These are phyloP conservation scores for Caenorhabditis tropicalis DNA, from an alignment of 1,140 invertebrate genomes.

Conservation along the genomic window DNA sequence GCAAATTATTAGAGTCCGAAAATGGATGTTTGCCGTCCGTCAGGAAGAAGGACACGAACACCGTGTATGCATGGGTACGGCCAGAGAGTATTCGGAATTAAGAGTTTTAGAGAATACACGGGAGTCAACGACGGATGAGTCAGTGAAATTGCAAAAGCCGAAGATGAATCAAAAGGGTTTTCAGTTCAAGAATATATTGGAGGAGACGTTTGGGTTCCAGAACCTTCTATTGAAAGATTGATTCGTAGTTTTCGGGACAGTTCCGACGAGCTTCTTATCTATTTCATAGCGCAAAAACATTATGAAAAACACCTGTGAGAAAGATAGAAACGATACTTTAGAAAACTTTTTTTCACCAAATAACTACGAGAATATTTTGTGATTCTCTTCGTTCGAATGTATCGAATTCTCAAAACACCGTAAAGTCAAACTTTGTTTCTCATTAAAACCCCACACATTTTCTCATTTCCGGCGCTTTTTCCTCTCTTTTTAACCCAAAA, in stretches of 20 bases:
- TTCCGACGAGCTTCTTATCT: too few species aligned
- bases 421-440: background rate
- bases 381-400: too few species aligned
- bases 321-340: too few species aligned
- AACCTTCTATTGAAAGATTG: too few species aligned
- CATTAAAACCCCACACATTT: background rate
- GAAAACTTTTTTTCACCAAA: too few species aligned
- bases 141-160: background rate
- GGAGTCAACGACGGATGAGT: constrained; percentile 29
- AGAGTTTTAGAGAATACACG: background rate
- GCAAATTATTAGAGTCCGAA: constrained; percentile 35
- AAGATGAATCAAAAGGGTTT: constrained; percentile 17
- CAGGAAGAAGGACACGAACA: constrained; percentile 40
- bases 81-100: background rate
- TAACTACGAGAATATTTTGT: too few species aligned
- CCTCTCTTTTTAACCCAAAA: background rate
- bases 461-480: background rate
- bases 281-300: too few species aligned
- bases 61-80: constrained; percentile 40
- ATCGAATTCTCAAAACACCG: background rate
- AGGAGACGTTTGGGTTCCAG: background rate
- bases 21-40: constrained; percentile 41
- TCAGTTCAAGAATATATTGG: background rate
- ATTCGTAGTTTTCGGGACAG: too few species aligned
- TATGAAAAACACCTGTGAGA: too few species aligned